These are phyloP conservation scores for Acomys russatus DNA, from an alignment of 2,797 vertebrate species.

Conservation along the genomic window DNA sequence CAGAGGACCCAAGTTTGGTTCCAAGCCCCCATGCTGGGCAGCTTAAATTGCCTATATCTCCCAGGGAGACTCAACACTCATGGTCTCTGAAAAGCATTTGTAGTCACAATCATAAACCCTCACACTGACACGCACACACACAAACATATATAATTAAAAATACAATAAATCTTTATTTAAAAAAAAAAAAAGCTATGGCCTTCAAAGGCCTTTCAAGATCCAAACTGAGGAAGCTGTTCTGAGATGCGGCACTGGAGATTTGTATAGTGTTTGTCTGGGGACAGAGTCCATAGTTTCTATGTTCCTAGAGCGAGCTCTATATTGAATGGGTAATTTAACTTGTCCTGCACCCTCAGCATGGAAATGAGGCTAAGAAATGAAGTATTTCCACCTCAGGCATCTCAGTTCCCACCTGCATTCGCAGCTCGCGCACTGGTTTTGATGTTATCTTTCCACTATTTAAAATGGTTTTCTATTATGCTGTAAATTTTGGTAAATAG, in stretches of 20 bases:
- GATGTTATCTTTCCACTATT: not conserved
- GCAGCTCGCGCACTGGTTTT: constrained; percentile 17
- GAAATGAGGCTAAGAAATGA: not conserved
- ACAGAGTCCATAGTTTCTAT: constrained; percentile 1
- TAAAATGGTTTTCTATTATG: constrained; percentile 70
- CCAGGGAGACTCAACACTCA: not conserved
- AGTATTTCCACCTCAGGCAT: not conserved
- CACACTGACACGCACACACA: not conserved
- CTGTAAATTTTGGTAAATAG: constrained; percentile 16
- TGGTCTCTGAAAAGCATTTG: not conserved
- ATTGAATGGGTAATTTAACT: not conserved
- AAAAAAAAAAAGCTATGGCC: not conserved
- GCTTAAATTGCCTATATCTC: not conserved
- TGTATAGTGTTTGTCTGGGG: not conserved
- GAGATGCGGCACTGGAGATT: not conserved
- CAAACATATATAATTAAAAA: not conserved
- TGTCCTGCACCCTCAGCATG: not conserved
- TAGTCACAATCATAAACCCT: not conserved
- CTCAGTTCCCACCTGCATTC: not conserved
- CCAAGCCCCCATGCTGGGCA: not conserved
- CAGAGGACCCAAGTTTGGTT: not conserved
- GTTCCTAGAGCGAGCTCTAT: not conserved
- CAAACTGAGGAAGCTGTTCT: not conserved
- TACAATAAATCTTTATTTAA: not conserved
- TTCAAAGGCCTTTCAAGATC: not conserved